Evolutionary conservation across 2,888 invertebrate genomes (phyloP).

Genomic region (Andrena hattorfiana): DNA sequence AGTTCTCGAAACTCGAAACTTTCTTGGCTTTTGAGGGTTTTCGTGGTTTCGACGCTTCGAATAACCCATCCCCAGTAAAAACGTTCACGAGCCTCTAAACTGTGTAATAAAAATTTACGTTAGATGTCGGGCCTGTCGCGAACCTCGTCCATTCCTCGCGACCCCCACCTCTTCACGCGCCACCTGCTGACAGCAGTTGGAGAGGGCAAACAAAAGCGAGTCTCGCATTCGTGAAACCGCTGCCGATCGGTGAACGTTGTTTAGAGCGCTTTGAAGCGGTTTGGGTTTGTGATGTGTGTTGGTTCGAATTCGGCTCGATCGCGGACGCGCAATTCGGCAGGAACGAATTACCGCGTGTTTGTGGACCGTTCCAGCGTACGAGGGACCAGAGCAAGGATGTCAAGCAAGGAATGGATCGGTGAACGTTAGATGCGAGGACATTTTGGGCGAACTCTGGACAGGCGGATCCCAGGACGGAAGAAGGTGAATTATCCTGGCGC

Average conservation of each 20-base stretch:
- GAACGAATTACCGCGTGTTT: slow-evolving; percentile 51
- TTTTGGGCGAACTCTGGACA: slow-evolving; percentile 37
- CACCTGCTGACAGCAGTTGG: slow-evolving; percentile 50
- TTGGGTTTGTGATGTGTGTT: slow-evolving; percentile 56
- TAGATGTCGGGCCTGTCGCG: too few relatives aligned
- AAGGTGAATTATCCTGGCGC: slow-evolving; percentile 46
- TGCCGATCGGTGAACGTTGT: slow-evolving; percentile 47
- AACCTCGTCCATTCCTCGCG: too few relatives aligned
- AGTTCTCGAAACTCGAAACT: too few relatives aligned
- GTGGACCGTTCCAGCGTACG: slow-evolving; percentile 1
- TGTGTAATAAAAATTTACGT: too few relatives aligned
- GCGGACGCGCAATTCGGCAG: slow-evolving; percentile 49
- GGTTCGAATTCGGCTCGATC: slow-evolving; percentile 34
- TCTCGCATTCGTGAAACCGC: slow-evolving; percentile 46
- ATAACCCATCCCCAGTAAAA: too few relatives aligned
- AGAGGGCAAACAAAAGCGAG: slow-evolving; percentile 67
- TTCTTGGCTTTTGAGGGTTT: too few relatives aligned
- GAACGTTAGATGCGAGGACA: slow-evolving; percentile 52
- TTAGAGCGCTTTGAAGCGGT: slow-evolving; percentile 26
- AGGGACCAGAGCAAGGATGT: slow-evolving; percentile 24
- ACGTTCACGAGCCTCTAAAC: too few relatives aligned
- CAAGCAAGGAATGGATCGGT: slow-evolving; percentile 46
- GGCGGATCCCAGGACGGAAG: slow-evolving; percentile 6
- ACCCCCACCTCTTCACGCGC: slow-evolving; percentile 29
- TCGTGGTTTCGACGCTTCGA: too few relatives aligned